Evolutionary conservation across 1,140 invertebrate genomes (phyloP), one percentile per base, ranked within the genome.

Genomic region (Euglossa dilemma): DNA sequence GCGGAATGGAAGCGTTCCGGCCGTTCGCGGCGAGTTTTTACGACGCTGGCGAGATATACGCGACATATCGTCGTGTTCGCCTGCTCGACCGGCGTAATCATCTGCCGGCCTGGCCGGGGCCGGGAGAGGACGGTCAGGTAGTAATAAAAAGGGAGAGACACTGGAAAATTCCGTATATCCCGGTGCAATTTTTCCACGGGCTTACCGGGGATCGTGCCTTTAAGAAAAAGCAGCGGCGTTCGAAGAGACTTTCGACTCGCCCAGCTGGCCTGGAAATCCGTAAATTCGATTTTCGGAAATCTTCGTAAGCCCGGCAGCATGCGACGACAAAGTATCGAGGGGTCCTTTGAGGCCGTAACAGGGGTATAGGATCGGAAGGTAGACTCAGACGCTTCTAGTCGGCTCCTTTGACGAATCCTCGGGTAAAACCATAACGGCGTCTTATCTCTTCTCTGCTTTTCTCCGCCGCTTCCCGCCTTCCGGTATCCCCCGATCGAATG

Each of bases 11-110:
- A 71, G 8, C 23, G 67, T 23, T 25, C 25, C 76, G 25, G 16
- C 3, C 50, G 25, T 45, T 56, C 2, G 9, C 18, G 6, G 9
- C 43, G 8, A 20, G 14, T 59, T 80, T 80, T 86, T 75, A 75
- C 57, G 61, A 61, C 36, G 28, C 52, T 11, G 25, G 69, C 56
- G 45, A 52, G 64, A 86, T 81, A 71, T 74, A 57, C 85, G 66
- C 74, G 85, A 86, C 84, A 61, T 80, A 85, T 86, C 52, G 76
- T 80, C 71, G 56, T 69, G 8, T 57, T 80, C 66, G 57, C 50
- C 59, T 25, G 7, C 25, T 25, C 25, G 18, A 8, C 6, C 61
- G 45, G 52, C 47, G 11, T 20, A 73, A 77, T 70, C 45, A 63
- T 43, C 47, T 28, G 3, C 20, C 16, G 18, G 14, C 23, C n/a